These are phyloP conservation scores for Drosophila phalerata DNA, from an alignment of 2,888 invertebrate species.

Conservation along the genomic window DNA sequence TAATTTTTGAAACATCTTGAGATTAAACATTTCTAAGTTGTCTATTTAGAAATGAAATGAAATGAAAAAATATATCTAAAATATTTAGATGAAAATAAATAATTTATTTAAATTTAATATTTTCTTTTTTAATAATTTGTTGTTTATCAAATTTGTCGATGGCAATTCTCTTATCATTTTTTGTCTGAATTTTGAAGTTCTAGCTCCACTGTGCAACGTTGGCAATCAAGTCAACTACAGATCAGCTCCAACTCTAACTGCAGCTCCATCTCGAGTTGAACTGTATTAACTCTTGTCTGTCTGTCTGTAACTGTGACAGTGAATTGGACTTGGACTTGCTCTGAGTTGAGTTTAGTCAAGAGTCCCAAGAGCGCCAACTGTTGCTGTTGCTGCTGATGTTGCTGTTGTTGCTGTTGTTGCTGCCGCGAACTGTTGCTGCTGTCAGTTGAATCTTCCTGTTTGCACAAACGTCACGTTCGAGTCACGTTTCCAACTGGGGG, in stretches of 20 bases:
- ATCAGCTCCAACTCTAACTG: conserved; percentile 45
- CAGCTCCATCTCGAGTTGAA: conserved; percentile 63
- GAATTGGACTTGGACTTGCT: conserved; percentile 37
- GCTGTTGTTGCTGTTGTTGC: conserved; percentile 54
- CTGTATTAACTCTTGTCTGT: conserved; percentile 77
- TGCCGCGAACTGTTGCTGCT: conserved; percentile 60
- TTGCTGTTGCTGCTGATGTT: conserved; percentile 48
- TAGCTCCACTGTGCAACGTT: conserved; percentile 26
- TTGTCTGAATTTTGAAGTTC: not conserved
- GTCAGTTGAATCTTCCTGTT: conserved; percentile 80
- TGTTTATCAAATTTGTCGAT: too few species aligned
- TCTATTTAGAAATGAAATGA: too few species aligned
- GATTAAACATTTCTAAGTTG: too few species aligned
- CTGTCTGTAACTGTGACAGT: conserved; percentile 52
- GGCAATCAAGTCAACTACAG: conserved; percentile 74
- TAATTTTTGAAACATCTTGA: too few species aligned
- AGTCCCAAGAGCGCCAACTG: conserved; percentile 72
- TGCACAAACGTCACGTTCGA: conserved; percentile 81
- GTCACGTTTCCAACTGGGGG: conserved; percentile 76
- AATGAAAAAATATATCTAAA: too few species aligned
- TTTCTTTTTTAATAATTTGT: too few species aligned
- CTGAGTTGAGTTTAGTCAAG: not conserved
- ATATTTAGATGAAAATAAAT: too few species aligned
- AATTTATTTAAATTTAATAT: too few species aligned
- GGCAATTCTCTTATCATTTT: not conserved